Evolutionary conservation across 2,797 vertebrate genomes (phyloP), one percentile per base, ranked within the genome.

Genomic region (Manis javanica): DNA sequence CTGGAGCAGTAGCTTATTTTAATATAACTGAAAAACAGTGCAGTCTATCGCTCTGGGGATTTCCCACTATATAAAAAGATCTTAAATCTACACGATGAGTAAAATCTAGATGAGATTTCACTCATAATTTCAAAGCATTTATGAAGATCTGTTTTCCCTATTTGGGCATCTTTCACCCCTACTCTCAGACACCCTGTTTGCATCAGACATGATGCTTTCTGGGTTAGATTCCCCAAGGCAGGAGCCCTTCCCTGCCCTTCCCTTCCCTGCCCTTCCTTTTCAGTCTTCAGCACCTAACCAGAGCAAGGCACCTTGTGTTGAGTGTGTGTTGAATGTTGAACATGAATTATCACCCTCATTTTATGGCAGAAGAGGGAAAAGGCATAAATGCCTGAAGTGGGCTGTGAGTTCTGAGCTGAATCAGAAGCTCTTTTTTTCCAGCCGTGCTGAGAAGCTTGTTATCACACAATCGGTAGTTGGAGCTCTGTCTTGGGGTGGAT

Each of bases 91-190:
- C 83, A 90, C 46, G 46, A 46, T 46, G 46, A 46, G 46, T 46
- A 46, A 97, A 96, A 95, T 97, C 83, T 96, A 91, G 79, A 90
- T 53, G 69, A 92, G 53, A 68, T 74, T 91, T 94, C 96, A 63
- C 55, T 90, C 21, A 0, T 87, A 66, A 97, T 96, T 96, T 96
- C 84, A 96, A 97, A 95, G 19, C 42, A 74, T 42, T 96, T 91
- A 82, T 64, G 39, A 94, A 92, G 93, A 96, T 37, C 31, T 85
- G 26, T 46, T 96, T 95, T 85, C 66, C 94, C 83, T 96, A 90
- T 92, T 46, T 95, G 51, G 71, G 19, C 49, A 53, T 86, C 69
- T 87, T 94, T 95, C 57, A 95, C 53, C 4, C 34, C 64, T 82
- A 24, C 61, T 24, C 4, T 5, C 78, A 79, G n/a, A 7, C 49